These are phyloP conservation scores for Galemys pyrenaicus DNA, from an alignment of 2,113 vertebrate species.

Conservation along the genomic window DNA sequence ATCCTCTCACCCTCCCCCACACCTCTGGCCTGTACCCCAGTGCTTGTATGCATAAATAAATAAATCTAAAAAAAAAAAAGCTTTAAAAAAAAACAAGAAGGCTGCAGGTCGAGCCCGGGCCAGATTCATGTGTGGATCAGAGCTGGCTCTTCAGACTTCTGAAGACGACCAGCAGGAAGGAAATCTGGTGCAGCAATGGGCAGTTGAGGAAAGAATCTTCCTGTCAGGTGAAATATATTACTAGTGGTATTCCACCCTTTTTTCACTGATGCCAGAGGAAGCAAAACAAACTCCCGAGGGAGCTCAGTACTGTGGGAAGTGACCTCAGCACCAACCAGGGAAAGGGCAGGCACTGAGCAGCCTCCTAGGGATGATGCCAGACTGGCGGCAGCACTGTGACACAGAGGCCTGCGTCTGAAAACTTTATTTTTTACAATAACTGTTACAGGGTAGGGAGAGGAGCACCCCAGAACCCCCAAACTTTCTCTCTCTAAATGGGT, in stretches of 20 bases:
- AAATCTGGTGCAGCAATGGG: neutral
- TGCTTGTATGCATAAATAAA: too few species aligned
- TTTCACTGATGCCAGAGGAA: neutral
- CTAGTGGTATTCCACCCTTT: neutral
- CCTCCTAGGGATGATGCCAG: neutral
- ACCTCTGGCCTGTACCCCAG: too few species aligned
- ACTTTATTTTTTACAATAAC: neutral
- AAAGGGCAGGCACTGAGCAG: neutral
- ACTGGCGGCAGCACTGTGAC: fast-evolving
- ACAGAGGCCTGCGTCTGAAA: neutral
- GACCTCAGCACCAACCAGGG: neutral
- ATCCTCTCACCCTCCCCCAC: too few species aligned
- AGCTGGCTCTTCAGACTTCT: neutral
- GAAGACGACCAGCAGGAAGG: neutral
- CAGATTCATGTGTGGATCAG: neutral
- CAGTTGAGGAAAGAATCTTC: neutral
- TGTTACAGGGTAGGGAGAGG: too few species aligned
- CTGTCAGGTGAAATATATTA: neutral
- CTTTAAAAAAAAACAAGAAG: too few species aligned
- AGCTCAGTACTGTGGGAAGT: neutral
- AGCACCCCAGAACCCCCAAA: too few species aligned
- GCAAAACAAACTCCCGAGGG: neutral
- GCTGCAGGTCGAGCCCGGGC: neutral
- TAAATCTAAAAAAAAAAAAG: too few species aligned
- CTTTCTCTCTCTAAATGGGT: too few species aligned